phyloP scores from a whole-genome alignment of 64 coral and sea anemone genomes.

The Stichodactyla helianthus region DNA sequence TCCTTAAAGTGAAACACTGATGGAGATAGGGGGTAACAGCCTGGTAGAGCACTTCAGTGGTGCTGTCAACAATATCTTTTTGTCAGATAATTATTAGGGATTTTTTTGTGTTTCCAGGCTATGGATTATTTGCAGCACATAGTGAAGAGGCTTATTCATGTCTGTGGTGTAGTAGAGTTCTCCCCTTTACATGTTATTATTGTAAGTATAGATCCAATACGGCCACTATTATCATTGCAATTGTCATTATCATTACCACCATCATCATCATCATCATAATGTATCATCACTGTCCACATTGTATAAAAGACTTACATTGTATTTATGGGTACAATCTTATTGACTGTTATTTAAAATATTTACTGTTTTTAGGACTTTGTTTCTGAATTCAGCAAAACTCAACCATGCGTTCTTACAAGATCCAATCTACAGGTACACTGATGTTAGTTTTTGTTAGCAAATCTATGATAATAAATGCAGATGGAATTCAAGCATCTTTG shows the following conservation, averaged over 20 bases:
- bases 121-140: constrained; percentile 72
- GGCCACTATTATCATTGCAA: not conserved
- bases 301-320: not conserved
- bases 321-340: not conserved
- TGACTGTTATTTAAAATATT: not conserved
- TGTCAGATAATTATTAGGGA: not conserved
- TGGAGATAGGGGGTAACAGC: too few species aligned
- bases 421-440: constrained; percentile 78
- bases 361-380: constrained; percentile 87
- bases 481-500: not conserved
- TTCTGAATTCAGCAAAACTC: constrained; percentile 81
- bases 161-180: constrained; percentile 69
- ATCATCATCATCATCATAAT: not conserved
- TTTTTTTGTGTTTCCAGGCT: constrained; percentile 47
- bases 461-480: too few species aligned
- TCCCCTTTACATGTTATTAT: constrained; percentile 74
- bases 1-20: too few species aligned
- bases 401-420: constrained; percentile 86
- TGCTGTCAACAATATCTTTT: not conserved
- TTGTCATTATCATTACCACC: not conserved
- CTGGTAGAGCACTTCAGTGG: too few species aligned
- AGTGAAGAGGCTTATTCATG: constrained; percentile 75
- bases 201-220: constrained; percentile 45
- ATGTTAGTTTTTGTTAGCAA: not conserved
- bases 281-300: too few species aligned